Evolutionary conservation across 2,888 invertebrate genomes (phyloP).

Genomic region (Lepas anatifera): DNA sequence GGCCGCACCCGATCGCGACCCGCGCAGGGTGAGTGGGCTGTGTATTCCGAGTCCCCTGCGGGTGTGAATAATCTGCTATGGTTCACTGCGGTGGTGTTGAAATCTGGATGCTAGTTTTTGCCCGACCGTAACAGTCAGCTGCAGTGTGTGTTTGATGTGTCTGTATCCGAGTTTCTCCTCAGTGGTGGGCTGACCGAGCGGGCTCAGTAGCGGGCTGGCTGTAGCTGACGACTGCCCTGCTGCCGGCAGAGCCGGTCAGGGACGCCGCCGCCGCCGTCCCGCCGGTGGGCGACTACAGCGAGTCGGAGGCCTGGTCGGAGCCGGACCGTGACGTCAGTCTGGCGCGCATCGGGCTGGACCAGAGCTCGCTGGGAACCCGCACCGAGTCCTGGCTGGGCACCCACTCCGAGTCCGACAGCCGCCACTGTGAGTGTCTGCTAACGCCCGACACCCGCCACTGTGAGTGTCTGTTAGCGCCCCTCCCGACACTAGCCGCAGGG

Average conservation of each 20-base stretch:
- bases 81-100: too few relatives aligned
- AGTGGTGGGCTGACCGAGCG: too few relatives aligned
- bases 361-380: slow-evolving; percentile 21
- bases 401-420: background rate
- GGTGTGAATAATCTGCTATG: too few relatives aligned
- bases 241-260: background rate
- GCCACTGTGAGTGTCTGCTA: slow-evolving; percentile 12
- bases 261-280: background rate
- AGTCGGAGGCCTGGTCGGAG: slow-evolving; percentile 78
- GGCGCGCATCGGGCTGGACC: slow-evolving; percentile 54
- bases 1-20: background rate
- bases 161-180: too few relatives aligned
- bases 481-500: too few relatives aligned
- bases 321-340: slow-evolving; percentile 69
- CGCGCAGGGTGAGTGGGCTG: background rate
- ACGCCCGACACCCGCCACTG: too few relatives aligned
- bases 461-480: too few relatives aligned
- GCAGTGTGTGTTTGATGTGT: too few relatives aligned
- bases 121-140: too few relatives aligned
- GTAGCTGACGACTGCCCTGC: too few relatives aligned
- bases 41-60: background rate
- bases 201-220: too few relatives aligned
- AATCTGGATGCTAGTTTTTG: too few relatives aligned
- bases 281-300: slow-evolving; percentile 33
- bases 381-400: slow-evolving; percentile 17